Evolutionary conservation across 1,140 invertebrate genomes (phyloP), one percentile per base, ranked within the genome.

Genomic region (Meloidogyne floridensis): DNA sequence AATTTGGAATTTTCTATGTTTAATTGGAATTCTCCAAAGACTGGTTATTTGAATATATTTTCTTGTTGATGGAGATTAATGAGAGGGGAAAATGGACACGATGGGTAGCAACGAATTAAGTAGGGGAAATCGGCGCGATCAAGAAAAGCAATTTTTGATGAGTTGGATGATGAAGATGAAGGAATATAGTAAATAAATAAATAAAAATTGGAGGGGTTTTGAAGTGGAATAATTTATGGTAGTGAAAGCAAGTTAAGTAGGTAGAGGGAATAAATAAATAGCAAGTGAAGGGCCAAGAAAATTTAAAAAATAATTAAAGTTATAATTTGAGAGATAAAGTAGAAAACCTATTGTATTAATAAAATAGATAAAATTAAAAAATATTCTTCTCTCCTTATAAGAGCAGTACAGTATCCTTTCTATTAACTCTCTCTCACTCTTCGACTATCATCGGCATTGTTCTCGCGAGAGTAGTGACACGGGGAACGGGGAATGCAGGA

Each of bases 111-210:
- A 6, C 5, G n/a, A 65, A 65, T 65, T n/a, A 65, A 65, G 59
- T 65, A 65, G 15, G 4, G 59, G 59, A 65, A 65, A n/a, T n/a
- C 59, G 59, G 59, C 59, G 59, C 59, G 59, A 65, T 65, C 59
- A 65, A 65, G 59, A 65, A n/a, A 32, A 65, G n/a, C 59, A 65
- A 65, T 65, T 65, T 65, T 65, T 65, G 59, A 65, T 65, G 59
- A 65, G 59, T 65, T 65, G 59, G 59, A 65, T 65, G 59, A 65
- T 65, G 13, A 59, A 59, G 59, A n/a, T n/a, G 59, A 47, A 47
- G 47, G 15, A 65, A 65, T 65, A 65, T 65, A 65, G 15, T 65
- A 65, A 65, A 65, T 65, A 65, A 65, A 65, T n/a, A n/a, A 65
- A 65, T 65, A 65, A 65, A n/a, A 65, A 32, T 32, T 71, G 18